phyloP scores from a whole-genome alignment of 2,113 vertebrate species.

The Pimephales promelas region DNA sequence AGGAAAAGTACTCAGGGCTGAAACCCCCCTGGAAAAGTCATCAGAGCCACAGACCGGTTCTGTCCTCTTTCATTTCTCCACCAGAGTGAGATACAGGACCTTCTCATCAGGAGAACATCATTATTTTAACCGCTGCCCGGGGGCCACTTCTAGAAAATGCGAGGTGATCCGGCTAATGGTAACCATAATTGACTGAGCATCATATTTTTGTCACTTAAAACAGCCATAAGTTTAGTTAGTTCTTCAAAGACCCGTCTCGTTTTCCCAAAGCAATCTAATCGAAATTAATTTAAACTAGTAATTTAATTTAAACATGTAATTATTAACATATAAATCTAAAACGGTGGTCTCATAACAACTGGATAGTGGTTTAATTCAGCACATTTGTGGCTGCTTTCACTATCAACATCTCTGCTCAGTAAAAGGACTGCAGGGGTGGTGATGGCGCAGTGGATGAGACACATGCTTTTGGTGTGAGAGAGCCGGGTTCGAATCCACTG shows the following conservation, averaged over 20 bases:
- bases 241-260: not conserved
- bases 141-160: not conserved
- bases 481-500: no score
- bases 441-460: no score
- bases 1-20: slow-evolving; percentile 23
- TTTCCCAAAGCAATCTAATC: not conserved
- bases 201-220: not conserved
- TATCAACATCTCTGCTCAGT: not conserved
- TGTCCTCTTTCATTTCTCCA: not conserved
- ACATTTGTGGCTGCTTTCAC: not conserved
- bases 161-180: not conserved
- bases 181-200: not conserved
- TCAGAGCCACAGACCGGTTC: not conserved
- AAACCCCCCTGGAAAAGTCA: slow-evolving; percentile 7
- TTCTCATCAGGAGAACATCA: not conserved
- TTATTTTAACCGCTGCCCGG: not conserved
- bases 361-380: not conserved
- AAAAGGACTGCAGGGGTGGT: no score
- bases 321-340: not conserved
- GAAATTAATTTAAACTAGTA: not conserved
- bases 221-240: not conserved
- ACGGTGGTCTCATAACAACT: not conserved
- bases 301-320: not conserved
- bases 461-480: no score
- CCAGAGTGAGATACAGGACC: not conserved